phyloP scores from a whole-genome alignment of 2,888 invertebrate species.

The Drepanosiphum platanoidis region DNA sequence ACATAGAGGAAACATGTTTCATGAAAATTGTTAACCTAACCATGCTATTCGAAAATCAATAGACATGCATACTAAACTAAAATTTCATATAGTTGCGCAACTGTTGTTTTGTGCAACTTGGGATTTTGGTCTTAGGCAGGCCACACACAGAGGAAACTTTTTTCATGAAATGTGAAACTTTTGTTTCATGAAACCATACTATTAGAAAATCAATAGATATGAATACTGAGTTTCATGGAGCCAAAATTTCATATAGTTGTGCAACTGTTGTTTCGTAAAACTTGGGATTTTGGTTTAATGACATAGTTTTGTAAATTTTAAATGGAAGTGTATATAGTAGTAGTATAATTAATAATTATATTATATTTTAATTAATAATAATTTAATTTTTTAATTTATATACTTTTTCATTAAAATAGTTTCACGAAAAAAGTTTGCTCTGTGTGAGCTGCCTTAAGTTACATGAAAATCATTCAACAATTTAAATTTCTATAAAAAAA shows the following conservation, averaged over 20 bases:
- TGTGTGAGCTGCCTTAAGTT: too few species aligned
- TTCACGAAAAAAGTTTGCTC: too few species aligned
- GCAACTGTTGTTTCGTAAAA: not conserved
- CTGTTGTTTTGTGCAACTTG: not conserved
- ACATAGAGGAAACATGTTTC: not conserved
- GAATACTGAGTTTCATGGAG: not conserved
- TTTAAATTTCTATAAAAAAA: too few species aligned
- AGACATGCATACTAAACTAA: not conserved
- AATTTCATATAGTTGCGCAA: constrained; percentile 11
- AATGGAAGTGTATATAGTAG: too few species aligned
- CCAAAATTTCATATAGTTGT: constrained; percentile 4
- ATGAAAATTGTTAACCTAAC: constrained; percentile 11
- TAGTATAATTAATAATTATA: too few species aligned
- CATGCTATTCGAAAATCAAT: not conserved
- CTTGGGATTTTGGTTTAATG: not conserved
- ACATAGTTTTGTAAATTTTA: not conserved
- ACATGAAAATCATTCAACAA: too few species aligned
- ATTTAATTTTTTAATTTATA: too few species aligned
- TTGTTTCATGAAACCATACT: constrained; percentile 10
- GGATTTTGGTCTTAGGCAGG: not conserved
- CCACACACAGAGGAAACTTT: not conserved
- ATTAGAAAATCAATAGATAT: not conserved
- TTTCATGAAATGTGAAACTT: constrained; percentile 18
- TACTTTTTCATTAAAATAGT: too few species aligned
- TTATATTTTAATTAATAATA: too few species aligned